These are phyloP conservation scores for Ctenopoma kingsleyae DNA, from an alignment of 2,797 vertebrate species.

Conservation along the genomic window DNA sequence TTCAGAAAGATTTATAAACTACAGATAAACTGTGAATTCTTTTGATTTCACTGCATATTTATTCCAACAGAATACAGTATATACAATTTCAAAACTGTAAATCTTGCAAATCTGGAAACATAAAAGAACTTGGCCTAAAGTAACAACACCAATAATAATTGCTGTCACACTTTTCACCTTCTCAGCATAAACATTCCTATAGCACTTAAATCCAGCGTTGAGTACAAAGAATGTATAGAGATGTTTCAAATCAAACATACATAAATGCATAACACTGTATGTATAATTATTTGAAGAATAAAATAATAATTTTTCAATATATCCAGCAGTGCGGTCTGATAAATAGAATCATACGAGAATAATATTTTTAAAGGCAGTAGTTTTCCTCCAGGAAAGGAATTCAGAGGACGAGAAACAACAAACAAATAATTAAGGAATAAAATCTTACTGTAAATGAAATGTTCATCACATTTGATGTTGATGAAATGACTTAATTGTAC, in stretches of 20 bases:
- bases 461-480: slow-evolving; percentile 40
- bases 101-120: slow-evolving; percentile 41
- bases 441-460: slow-evolving; percentile 22
- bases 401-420: slow-evolving; percentile 33
- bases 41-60: slow-evolving; percentile 69
- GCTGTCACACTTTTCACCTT: slow-evolving; percentile 46
- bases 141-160: slow-evolving; percentile 48
- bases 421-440: slow-evolving; percentile 9
- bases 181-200: slow-evolving; percentile 55
- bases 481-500: slow-evolving; percentile 30
- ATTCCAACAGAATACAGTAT: slow-evolving; percentile 77
- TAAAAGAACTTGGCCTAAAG: slow-evolving; percentile 5
- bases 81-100: slow-evolving; percentile 62
- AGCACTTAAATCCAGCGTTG: slow-evolving; percentile 43
- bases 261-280: slow-evolving; percentile 37
- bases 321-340: slow-evolving; percentile 34
- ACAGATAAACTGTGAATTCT: background rate
- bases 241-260: slow-evolving; percentile 45
- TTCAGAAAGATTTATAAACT: background rate
- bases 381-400: slow-evolving; percentile 28
- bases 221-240: slow-evolving; percentile 41
- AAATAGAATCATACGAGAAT: slow-evolving; percentile 22
- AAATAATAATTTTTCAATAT: slow-evolving; percentile 37
- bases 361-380: slow-evolving; percentile 45
- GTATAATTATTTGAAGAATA: slow-evolving; percentile 38